These are phyloP conservation scores for Andrena minutula DNA, from an alignment of 2,888 invertebrate genomes.

Conservation along the genomic window DNA sequence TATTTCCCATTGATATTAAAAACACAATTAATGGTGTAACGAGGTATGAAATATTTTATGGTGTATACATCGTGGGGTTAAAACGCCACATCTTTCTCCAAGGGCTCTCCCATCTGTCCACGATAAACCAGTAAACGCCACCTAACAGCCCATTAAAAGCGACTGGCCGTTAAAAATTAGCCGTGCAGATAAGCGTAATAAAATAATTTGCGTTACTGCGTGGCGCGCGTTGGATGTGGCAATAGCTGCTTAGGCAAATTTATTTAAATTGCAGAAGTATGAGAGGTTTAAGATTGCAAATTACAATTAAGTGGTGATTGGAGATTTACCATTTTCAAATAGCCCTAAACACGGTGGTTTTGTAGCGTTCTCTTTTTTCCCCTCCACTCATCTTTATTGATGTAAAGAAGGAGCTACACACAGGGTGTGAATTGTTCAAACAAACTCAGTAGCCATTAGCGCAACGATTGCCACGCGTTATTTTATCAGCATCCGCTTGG, in stretches of 20 bases:
- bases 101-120: background rate
- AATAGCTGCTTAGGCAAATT: conserved; percentile 64
- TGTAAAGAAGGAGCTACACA: conserved; percentile 53
- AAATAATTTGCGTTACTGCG: conserved; percentile 54
- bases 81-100: background rate
- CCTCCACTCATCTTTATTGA: conserved; percentile 27
- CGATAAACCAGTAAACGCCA: conserved; percentile 48
- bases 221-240: conserved; percentile 14
- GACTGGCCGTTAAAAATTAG: conserved; percentile 61
- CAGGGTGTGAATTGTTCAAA: conserved; percentile 44
- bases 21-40: background rate
- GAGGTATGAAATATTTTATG: conserved; percentile 1
- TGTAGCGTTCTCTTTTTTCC: conserved; percentile 9
- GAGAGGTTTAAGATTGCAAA: conserved; percentile 61
- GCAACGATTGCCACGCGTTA: conserved; percentile 21
- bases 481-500: conserved; percentile 13
- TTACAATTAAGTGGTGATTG: conserved; percentile 64
- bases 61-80: background rate
- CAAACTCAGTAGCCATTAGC: conserved; percentile 34
- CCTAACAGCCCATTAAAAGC: conserved; percentile 53
- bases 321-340: conserved; percentile 40
- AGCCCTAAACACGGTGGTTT: conserved; percentile 58
- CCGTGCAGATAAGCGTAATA: conserved; percentile 58
- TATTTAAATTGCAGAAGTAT: conserved; percentile 65
- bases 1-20: background rate